Percentiles rank a stretch among this genome's conserved stretches.
These are phyloP conservation scores for Stegostoma tigrinum DNA, from an alignment of 2,113 vertebrate genomes.

Conservation along the genomic window DNA sequence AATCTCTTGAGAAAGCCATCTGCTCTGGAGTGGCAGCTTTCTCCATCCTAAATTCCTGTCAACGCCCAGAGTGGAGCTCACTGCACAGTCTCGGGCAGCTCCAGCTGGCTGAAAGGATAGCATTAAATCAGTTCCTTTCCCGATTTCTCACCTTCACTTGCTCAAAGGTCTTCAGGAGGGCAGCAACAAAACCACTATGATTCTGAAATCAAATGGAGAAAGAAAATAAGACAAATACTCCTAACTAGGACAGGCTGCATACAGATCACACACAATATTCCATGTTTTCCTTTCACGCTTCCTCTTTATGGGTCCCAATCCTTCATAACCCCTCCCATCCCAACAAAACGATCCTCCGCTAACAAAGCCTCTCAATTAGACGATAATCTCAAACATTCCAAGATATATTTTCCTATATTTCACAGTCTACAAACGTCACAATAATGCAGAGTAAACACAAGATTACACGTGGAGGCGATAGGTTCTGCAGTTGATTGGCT, in stretches of 20 bases:
- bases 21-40: not conserved
- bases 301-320: not conserved
- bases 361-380: not conserved
- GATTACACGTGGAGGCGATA: not conserved
- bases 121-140: not conserved
- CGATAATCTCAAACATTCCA: too few relatives aligned
- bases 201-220: not conserved
- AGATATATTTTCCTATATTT: not conserved
- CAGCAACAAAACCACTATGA: not conserved
- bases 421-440: not conserved
- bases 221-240: not conserved
- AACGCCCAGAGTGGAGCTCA: not conserved
- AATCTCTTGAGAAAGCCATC: not conserved
- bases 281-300: too few relatives aligned
- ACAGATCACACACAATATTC: not conserved
- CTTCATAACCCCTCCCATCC: not conserved
- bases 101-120: not conserved
- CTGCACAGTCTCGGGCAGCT: not conserved
- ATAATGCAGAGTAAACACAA: not conserved
- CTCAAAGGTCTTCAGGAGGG: slow-evolving; percentile 29
- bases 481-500: not conserved
- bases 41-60: not conserved
- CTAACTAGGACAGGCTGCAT: not conserved
- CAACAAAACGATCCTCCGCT: not conserved
- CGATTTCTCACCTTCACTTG: slow-evolving; percentile 16